Base-by-base conservation (phyloP, 2,113 vertebrate species). In the Pollachius pollachius region DNA sequence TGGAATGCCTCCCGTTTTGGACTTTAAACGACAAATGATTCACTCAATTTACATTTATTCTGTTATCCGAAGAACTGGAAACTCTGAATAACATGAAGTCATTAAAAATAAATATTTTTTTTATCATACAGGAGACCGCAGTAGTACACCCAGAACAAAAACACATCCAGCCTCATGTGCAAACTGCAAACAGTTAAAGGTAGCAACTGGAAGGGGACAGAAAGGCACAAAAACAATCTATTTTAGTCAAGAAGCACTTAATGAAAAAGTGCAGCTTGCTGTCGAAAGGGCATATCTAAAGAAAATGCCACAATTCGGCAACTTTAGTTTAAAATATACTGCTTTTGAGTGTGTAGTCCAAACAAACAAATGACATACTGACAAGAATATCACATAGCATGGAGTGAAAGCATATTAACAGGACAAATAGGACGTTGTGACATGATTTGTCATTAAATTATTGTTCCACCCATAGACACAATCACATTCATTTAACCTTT, bases 71-170 rank as follows among this genome's bases (percentile, higher is more conserved):
- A 75, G 72, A 19, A 68, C 48, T 54, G 41, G 41, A 67, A 57
- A 23, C 57, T 72, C 72, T 71, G 66, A 71, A 78, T 84, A 70
- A 82, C 79, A 65, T 76, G 69, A 78, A 63, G 67, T 67, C 76
- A 76, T 81, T 81, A 71, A 81, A 92, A 93, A 93, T 92, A 92
- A 93, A 92, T 93, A 87, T 81, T 83, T 57, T 88, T 88, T 70
- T 85, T 87, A 86, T 90, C 81, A 80, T 70, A 86, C 72, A 90
- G 72, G 84, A 80, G 71, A 89, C 87, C 88, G 86, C 87, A 91
- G 91, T 86, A 83, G 76, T 70, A 89, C 84, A 87, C 88, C 76
- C 76, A 84, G 67, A 61, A 80, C 66, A 65, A 21, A 62, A 67
- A n/a, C 27, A 23, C 25, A 77, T 75, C 75, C 73, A 74, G 86